A percentile compares a stretch with the other conserved stretches of the same genome.
Conservation (phyloP, 2,113 vertebrate species). For the Garra rufa region DNA sequence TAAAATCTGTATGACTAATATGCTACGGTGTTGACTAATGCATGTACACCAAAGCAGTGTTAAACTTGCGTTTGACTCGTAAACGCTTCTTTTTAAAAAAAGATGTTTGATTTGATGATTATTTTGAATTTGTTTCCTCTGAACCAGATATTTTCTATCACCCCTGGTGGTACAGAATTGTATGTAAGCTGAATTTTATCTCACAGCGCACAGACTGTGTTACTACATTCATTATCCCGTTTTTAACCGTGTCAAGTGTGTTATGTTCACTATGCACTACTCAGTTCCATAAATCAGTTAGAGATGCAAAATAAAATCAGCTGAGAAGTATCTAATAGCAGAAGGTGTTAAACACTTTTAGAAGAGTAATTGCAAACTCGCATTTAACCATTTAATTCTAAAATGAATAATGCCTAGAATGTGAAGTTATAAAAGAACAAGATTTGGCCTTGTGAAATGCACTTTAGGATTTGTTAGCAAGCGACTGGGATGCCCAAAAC, state of each 20-base stretch:
- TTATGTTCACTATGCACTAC: constrained; percentile 46
- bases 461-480: constrained; percentile 59
- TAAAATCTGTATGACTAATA: constrained; percentile 25
- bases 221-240: not conserved
- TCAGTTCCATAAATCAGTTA: not conserved
- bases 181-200: not conserved
- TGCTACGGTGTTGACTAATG: constrained; percentile 34
- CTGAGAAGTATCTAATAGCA: not conserved
- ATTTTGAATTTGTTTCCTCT: not conserved
- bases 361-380: not conserved
- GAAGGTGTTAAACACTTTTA: not conserved
- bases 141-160: constrained; percentile 9
- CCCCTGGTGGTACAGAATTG: constrained; percentile 4
- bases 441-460: constrained; percentile 65
- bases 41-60: constrained; percentile 52
- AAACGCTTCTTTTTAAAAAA: not conserved
- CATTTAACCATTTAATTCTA: constrained; percentile 14
- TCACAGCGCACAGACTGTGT: not conserved
- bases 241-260: not conserved
- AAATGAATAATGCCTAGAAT: constrained; percentile 17
- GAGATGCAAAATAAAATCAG: not conserved
- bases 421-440: constrained; percentile 14
- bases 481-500: constrained; percentile 29
- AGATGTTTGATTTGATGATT: constrained; percentile 11
- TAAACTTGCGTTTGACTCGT: constrained; percentile 1